Evolutionary conservation across 2,113 vertebrate genomes (phyloP).

Genomic region (Phyllostomus discolor): DNA sequence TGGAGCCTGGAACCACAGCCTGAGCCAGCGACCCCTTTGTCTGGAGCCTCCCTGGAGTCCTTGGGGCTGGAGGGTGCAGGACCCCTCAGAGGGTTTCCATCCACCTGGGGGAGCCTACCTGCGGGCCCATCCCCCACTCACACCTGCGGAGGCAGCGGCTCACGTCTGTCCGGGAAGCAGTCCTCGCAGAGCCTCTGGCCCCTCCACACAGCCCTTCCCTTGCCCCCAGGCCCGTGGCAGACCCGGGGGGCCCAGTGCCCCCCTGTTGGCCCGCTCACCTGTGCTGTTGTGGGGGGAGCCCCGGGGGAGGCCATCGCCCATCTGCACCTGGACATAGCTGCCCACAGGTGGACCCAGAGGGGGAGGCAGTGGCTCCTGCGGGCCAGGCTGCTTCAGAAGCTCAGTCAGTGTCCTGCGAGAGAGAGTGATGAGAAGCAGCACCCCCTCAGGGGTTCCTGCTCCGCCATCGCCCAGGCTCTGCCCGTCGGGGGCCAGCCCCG

Average conservation of each 20-base stretch:
- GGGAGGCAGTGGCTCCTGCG: slow-evolving; percentile 72
- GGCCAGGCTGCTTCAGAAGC: slow-evolving; percentile 82
- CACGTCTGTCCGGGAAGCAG: not conserved
- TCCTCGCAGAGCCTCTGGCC: not conserved
- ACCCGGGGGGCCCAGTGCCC: too few species aligned
- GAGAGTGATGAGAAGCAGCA: not conserved
- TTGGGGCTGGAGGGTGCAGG: not conserved
- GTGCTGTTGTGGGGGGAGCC: slow-evolving; percentile 69
- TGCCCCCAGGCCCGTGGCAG: not conserved
- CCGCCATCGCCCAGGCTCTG: not conserved
- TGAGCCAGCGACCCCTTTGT: not conserved
- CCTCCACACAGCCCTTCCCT: not conserved
- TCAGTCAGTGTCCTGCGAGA: slow-evolving; percentile 80
- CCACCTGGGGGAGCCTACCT: not conserved
- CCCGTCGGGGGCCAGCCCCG: not conserved
- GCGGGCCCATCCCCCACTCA: not conserved
- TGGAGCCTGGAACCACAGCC: not conserved
- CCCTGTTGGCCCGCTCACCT: slow-evolving; percentile 70
- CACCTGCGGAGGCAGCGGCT: not conserved
- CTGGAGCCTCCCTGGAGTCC: not conserved
- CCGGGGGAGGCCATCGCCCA: slow-evolving; percentile 74
- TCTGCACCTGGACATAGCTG: slow-evolving; percentile 79
- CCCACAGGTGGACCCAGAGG: slow-evolving; percentile 72
- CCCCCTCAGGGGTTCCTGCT: not conserved
- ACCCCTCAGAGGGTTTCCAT: not conserved